Evolutionary conservation across 1,140 invertebrate species (phyloP), one percentile per base, ranked within the genome.

Genomic region (Drosophila auraria): DNA sequence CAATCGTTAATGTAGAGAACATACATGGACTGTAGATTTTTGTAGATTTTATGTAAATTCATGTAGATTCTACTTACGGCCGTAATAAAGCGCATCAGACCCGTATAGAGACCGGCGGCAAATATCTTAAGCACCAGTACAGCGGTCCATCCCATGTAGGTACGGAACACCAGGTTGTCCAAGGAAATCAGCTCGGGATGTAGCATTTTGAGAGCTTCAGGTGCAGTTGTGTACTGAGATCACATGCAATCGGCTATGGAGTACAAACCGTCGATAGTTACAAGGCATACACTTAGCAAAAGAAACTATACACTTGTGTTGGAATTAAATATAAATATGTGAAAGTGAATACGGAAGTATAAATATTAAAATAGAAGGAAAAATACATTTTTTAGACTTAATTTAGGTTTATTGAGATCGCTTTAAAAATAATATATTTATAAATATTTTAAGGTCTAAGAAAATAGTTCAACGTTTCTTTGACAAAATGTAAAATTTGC

Each of bases 51-150:
- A 44, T 61, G 56, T 61, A 17, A 30, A 25, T 25, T 11, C 45
- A 30, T 47, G 58, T 23, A 49, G 5, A 49, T 36, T 12, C 17
- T 8, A 86, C 92, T 93, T 92, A 96, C 95, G 92, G 93, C 94
- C 64, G 95, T 95, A 27, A 83, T 77, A 23, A 95, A 94, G 59
- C 96, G 92, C 44, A 93, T 91, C n/a, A 92, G 74, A 1, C 83
- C 94, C 0, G 95, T 96, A 20, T 95, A 80, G 4, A 94, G 8
- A 7, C 92, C 80, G 94, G 96, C 95, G 0, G 91, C 57, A 56
- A 95, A 60, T 60, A 95, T 93, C 93, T 96, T 96, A 0, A 96
- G 40, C 3, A 94, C 93, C 36, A 96, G 77, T 15, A 96, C 49
- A 15, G 91, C 93, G 3, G 93, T 83, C 93, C 95, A 96, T 73